Percentiles rank a stretch among this genome's conserved stretches.
phyloP scores from a whole-genome alignment of 2,113 vertebrate genomes.

The mouse (Mus musculus) region GRCm39 chr9:60850501-60851000 shows the following conservation, averaged over 20 bases:
- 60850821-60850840: not conserved
- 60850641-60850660: not conserved
- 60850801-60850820: slow-evolving; percentile 27
- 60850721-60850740: slow-evolving; percentile 36
- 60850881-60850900: not conserved
- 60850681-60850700: not conserved
- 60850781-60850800: not conserved
- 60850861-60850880: not conserved
- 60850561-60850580: not conserved
- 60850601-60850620: not conserved
- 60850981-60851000: not conserved
- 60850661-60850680: not conserved
- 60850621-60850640: not conserved
- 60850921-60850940: not conserved
- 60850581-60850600: not conserved
- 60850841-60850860: not conserved
- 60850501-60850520: not conserved
- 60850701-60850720: not conserved
- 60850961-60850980: not conserved
- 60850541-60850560: not conserved
- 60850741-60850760: not conserved
- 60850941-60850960: not conserved
- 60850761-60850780: not conserved
- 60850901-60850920: not conserved
- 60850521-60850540: not conserved